A percentile compares a stretch with the other conserved stretches of the same genome.
Evolutionary conservation across 2,113 vertebrate species (phyloP).

Genomic region (Redunca redunca): DNA sequence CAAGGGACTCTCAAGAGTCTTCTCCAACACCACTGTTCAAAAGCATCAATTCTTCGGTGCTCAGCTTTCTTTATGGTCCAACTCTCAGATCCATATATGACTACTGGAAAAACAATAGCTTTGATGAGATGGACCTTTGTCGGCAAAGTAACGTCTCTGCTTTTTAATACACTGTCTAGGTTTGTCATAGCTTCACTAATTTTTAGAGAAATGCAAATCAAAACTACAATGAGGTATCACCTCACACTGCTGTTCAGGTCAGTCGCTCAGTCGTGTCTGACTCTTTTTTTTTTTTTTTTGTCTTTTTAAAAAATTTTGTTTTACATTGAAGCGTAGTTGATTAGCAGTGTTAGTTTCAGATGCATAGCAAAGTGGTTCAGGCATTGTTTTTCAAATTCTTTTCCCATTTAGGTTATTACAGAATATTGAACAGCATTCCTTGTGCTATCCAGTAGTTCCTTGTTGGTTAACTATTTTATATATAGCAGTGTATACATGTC

Average conservation of each 20-base stretch:
- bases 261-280: no score
- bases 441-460: no score
- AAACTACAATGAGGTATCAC: not conserved
- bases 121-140: not conserved
- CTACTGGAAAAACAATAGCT: not conserved
- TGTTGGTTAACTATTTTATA: no score
- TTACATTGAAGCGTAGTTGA: no score
- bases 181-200: not conserved
- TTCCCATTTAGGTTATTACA: no score
- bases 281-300: no score
- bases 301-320: no score
- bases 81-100: not conserved
- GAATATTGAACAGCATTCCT: no score
- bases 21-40: not conserved
- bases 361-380: no score
- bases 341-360: no score
- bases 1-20: not conserved
- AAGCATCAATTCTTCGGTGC: not conserved
- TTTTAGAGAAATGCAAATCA: not conserved
- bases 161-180: not conserved
- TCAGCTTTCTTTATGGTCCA: not conserved
- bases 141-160: accelerated
- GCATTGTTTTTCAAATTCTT: no score
- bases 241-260: not conserved
- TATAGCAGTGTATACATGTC: no score